These are phyloP conservation scores for Mus caroli DNA, from an alignment of 2,797 vertebrate genomes.

Conservation along the genomic window DNA sequence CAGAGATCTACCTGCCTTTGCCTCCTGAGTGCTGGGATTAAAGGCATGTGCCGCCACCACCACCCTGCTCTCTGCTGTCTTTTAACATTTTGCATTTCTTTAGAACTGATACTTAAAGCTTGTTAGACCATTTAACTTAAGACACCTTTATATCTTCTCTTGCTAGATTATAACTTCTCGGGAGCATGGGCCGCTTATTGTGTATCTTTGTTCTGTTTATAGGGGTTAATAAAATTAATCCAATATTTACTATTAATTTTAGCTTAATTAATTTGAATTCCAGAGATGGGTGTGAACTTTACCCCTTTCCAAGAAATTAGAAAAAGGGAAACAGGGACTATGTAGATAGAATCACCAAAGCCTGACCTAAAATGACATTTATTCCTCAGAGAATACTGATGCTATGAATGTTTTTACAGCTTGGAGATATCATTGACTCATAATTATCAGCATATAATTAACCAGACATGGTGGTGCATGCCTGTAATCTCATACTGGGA, in stretches of 20 bases:
- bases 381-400: background rate
- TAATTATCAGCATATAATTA: background rate
- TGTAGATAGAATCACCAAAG: background rate
- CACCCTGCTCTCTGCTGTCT: background rate
- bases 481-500: background rate
- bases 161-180: constrained; percentile 39
- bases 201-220: background rate
- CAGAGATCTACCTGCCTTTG: too few species aligned
- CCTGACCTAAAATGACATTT: constrained; percentile 7
- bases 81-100: background rate
- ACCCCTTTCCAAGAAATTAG: background rate
- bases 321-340: background rate
- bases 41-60: too few species aligned
- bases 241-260: background rate
- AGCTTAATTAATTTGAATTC: constrained; percentile 15
- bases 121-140: constrained; percentile 3
- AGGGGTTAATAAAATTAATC: constrained; percentile 27
- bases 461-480: background rate
- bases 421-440: background rate
- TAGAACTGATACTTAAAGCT: constrained; percentile 18
- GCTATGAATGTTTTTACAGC: background rate
- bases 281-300: background rate
- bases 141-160: background rate
- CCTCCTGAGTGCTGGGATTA: too few species aligned
- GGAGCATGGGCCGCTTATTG: background rate